Percentiles rank a stretch among this genome's conserved stretches.
Conservation (phyloP, 2,797 vertebrate species). For the Schizothorax lantsangensis region DNA sequence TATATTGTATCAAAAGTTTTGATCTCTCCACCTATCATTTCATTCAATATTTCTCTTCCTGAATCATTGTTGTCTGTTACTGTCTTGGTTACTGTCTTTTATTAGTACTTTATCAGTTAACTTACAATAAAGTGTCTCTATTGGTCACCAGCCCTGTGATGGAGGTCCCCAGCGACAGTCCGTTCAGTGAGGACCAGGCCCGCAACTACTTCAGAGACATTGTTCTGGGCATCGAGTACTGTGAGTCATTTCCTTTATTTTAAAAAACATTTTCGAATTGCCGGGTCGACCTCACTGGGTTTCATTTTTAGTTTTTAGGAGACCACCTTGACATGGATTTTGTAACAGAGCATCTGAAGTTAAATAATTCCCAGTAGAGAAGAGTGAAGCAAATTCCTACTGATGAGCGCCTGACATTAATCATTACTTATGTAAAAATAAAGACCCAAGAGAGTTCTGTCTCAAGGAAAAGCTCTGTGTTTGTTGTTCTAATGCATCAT, state of each 20-base stretch:
- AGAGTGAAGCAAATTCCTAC: slow-evolving; percentile 12
- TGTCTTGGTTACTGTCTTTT: neutral
- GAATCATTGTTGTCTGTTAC: neutral
- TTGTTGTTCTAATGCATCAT: slow-evolving; percentile 37
- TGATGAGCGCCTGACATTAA: slow-evolving; percentile 1
- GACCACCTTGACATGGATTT: slow-evolving; percentile 40
- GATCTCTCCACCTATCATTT: neutral
- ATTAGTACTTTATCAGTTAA: neutral
- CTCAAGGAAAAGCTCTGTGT: slow-evolving; percentile 15
- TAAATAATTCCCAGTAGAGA: neutral
- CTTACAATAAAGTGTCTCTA: slow-evolving; percentile 1
- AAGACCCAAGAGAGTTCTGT: slow-evolving; percentile 12
- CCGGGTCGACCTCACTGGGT: neutral
- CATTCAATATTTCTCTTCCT: neutral
- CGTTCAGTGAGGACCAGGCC: slow-evolving; percentile 90
- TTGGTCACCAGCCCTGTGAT: slow-evolving; percentile 86
- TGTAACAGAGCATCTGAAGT: slow-evolving; percentile 12
- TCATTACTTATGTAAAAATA: slow-evolving; percentile 44
- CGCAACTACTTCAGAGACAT: slow-evolving; percentile 92
- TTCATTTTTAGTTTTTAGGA: slow-evolving; percentile 30
- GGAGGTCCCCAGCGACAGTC: slow-evolving; percentile 91
- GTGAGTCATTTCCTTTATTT: slow-evolving; percentile 81
- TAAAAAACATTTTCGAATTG: slow-evolving; percentile 10
- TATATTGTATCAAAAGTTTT: neutral
- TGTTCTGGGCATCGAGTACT: slow-evolving; percentile 94